Evolutionary conservation across 2,888 invertebrate genomes (phyloP).

Genomic region (Aplocera efformata): DNA sequence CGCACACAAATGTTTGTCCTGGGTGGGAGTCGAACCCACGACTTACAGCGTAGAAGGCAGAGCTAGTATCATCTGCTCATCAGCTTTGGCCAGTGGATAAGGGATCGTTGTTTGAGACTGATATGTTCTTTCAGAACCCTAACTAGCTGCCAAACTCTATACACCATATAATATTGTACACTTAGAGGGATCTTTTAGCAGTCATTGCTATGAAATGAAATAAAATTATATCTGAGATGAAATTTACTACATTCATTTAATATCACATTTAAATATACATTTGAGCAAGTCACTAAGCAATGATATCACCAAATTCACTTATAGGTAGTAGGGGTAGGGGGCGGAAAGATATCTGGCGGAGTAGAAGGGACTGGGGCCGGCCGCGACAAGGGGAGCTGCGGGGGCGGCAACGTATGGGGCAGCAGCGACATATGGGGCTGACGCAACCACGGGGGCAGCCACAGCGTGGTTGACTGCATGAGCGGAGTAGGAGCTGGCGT

Average conservation of each 20-base stretch:
- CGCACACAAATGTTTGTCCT: no score
- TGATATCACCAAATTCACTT: constrained; percentile 70
- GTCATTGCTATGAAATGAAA: no score
- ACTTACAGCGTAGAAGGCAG: no score
- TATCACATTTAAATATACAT: constrained; percentile 32
- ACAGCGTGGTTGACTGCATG: constrained; percentile 88
- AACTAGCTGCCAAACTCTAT: no score
- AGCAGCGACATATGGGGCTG: constrained; percentile 47
- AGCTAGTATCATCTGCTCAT: no score
- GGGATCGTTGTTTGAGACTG: no score
- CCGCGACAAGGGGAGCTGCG: constrained; percentile 33
- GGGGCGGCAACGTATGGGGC: constrained; percentile 34
- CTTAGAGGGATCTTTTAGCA: no score
- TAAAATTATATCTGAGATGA: constrained; percentile 1
- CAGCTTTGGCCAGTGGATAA: no score
- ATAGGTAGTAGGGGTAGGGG: constrained; percentile 61
- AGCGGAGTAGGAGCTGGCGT: constrained; percentile 87
- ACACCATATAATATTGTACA: no score
- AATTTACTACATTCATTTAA: constrained; percentile 17
- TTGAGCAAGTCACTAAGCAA: constrained; percentile 76
- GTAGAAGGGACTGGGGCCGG: constrained; percentile 29
- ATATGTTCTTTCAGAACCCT: no score
- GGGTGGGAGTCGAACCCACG: no score
- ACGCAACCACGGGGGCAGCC: constrained; percentile 81
- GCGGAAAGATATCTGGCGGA: constrained; percentile 54